Conservation (phyloP, 2,888 invertebrate genomes). For the Drosophila pseudotakahashii region DNA sequence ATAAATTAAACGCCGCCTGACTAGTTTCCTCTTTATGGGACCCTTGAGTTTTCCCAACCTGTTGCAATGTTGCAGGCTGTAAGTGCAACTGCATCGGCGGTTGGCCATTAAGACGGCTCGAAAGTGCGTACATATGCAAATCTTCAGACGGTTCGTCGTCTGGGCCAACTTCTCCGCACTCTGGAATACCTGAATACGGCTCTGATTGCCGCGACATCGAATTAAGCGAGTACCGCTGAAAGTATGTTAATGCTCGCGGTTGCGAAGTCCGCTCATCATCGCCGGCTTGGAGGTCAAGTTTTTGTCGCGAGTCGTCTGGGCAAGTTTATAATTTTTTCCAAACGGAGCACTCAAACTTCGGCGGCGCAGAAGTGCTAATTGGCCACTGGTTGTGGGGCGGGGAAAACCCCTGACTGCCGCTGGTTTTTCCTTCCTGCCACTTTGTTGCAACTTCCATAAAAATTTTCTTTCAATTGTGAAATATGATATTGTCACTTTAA, state of each 20-base stretch:
- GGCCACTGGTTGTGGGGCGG: neutral
- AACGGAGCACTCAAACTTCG: slow-evolving; percentile 4
- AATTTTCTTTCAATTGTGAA: neutral
- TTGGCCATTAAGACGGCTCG: neutral
- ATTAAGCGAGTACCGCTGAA: slow-evolving; percentile 45
- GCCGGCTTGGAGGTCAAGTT: slow-evolving; percentile 49
- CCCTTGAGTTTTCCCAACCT: slow-evolving; percentile 24
- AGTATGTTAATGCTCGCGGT: slow-evolving; percentile 59
- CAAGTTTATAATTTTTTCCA: slow-evolving; percentile 25
- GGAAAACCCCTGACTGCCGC: neutral
- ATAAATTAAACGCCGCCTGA: slow-evolving; percentile 29
- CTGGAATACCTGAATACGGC: slow-evolving; percentile 1
- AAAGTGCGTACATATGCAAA: slow-evolving; percentile 5
- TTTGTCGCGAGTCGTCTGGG: slow-evolving; percentile 20
- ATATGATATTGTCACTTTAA: neutral
- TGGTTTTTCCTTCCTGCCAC: neutral
- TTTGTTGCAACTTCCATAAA: neutral
- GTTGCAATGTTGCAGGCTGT: slow-evolving; percentile 5
- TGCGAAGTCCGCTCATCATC: slow-evolving; percentile 47
- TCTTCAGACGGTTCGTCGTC: slow-evolving; percentile 6
- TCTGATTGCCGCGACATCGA: slow-evolving; percentile 32
- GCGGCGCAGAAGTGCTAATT: slow-evolving; percentile 16
- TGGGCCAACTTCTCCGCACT: neutral
- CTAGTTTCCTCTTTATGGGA: slow-evolving; percentile 30
- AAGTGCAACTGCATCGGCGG: slow-evolving; percentile 2